Evolutionary conservation across 2,888 invertebrate species (phyloP), one percentile per base, ranked within the genome.

Genomic region (Drosophila greeni): DNA sequence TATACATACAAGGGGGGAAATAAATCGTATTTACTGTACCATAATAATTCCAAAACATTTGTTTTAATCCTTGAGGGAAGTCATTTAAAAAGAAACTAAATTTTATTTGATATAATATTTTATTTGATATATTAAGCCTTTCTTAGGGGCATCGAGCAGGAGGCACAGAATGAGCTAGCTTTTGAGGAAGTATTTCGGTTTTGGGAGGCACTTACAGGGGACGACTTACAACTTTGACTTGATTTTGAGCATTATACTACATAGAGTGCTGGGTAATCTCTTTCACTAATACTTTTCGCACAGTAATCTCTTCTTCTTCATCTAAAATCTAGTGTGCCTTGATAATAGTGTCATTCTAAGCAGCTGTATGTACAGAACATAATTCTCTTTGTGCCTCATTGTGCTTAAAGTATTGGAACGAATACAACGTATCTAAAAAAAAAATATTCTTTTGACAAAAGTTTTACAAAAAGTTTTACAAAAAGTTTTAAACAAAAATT

Each of bases 21-120:
- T 77, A 77, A 77, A 62, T 75, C 79, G 61, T 74, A 79, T 79
- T 74, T 75, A 79, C 72, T 66, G 67, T 67, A 67, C 60, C 16
- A 67, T 67, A 42, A 42, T 1, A 42, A 42, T 11, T 42, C 24
- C 11, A 42, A 24, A 24, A 9, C n/a, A 16, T 2, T n/a, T 42
- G 42, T 24, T 42, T 42, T n/a, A 24, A 24, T 40, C 3, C 11
- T 2, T 8, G 16, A 8, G 9, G 9, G 1, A 4, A 3, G 14
- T 34, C 2, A 1, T 2, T n/a, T n/a, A n/a, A n/a, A n/a, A n/a
- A n/a, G n/a, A n/a, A n/a, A n/a, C n/a, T n/a, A n/a, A n/a, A n/a
- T n/a, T n/a, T n/a, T n/a, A n/a, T n/a, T n/a, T n/a, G n/a, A n/a
- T 20, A 9, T 5, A 24, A 14, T 23, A 2, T 40, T 40, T 40